phyloP scores from a whole-genome alignment of 2,888 invertebrate genomes.

The Patella caerulea region DNA sequence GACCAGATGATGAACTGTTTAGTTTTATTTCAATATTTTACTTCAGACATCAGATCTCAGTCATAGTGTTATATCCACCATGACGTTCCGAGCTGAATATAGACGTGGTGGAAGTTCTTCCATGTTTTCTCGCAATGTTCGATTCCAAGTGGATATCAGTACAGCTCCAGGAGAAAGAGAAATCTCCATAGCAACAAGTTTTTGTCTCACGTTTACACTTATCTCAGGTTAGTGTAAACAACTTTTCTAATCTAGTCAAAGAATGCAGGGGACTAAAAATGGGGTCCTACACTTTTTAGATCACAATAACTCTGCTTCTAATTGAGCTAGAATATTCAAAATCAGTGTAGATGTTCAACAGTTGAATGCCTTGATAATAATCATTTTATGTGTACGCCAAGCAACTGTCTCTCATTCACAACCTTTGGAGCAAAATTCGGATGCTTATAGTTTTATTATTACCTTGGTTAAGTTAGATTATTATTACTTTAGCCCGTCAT shows the following conservation, averaged over 20 bases:
- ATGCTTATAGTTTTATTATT: too few relatives aligned
- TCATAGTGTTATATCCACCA: slow-evolving; percentile 97
- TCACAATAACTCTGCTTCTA: not conserved
- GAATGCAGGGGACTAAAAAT: not conserved
- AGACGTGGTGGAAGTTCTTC: slow-evolving; percentile 88
- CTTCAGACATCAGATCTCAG: slow-evolving; percentile 71
- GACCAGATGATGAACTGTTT: too few relatives aligned
- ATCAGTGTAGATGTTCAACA: too few relatives aligned
- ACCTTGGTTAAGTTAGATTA: too few relatives aligned
- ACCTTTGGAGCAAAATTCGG: too few relatives aligned
- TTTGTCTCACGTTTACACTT: slow-evolving; percentile 94
- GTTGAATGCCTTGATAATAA: too few relatives aligned
- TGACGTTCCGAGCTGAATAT: slow-evolving; percentile 98
- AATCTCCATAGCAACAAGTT: slow-evolving; percentile 74
- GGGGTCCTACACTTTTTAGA: not conserved
- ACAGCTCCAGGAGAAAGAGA: slow-evolving; percentile 62
- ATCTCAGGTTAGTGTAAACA: slow-evolving; percentile 81
- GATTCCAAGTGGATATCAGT: slow-evolving; percentile 81
- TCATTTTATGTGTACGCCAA: too few relatives aligned
- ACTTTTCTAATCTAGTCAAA: not conserved
- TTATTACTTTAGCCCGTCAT: too few relatives aligned
- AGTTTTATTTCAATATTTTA: too few relatives aligned
- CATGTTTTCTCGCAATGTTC: slow-evolving; percentile 96
- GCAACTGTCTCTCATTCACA: too few relatives aligned
- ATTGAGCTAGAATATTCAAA: not conserved